A percentile compares a stretch with the other conserved stretches of the same genome.
Evolutionary conservation across 2,888 invertebrate species (phyloP).

Genomic region (Cyrtodaria siliqua): DNA sequence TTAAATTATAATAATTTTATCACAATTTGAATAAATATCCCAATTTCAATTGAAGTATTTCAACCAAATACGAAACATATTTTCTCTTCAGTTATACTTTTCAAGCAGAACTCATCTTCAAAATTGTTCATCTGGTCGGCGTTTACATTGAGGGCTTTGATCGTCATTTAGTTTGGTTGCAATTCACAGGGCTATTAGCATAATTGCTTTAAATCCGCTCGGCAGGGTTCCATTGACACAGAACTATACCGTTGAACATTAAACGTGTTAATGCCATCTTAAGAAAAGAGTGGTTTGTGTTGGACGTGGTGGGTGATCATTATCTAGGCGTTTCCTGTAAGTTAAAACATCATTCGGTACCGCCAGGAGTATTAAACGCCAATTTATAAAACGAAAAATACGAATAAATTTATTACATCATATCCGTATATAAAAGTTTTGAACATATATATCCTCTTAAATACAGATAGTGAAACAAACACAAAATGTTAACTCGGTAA

Average conservation of each 20-base stretch:
- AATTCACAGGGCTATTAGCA: constrained; percentile 23
- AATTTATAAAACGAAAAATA: too few relatives aligned
- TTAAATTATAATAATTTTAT: constrained; percentile 10
- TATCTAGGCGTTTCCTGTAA: too few relatives aligned
- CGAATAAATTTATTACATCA: too few relatives aligned
- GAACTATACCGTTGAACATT: constrained; percentile 39
- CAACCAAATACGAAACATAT: constrained; percentile 8
- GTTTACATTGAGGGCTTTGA: constrained; percentile 8
- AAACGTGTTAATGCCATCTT: constrained; percentile 18
- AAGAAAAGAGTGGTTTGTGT: too few relatives aligned
- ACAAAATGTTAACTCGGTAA: too few relatives aligned
- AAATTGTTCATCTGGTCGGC: constrained; percentile 2
- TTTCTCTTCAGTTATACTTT: background rate
- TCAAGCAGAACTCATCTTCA: background rate
- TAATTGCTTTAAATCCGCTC: constrained; percentile 22
- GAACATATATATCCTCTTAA: too few relatives aligned
- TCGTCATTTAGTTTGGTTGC: constrained; percentile 12
- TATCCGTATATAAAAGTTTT: too few relatives aligned
- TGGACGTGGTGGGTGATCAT: too few relatives aligned
- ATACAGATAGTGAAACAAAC: too few relatives aligned
- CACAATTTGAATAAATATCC: constrained; percentile 11
- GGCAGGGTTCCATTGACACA: constrained; percentile 9
- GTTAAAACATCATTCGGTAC: too few relatives aligned
- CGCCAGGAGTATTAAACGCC: too few relatives aligned
- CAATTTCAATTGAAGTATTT: constrained; percentile 5